Base-by-base conservation (phyloP, 2,113 vertebrate species). In the Lipophrys pholis region DNA sequence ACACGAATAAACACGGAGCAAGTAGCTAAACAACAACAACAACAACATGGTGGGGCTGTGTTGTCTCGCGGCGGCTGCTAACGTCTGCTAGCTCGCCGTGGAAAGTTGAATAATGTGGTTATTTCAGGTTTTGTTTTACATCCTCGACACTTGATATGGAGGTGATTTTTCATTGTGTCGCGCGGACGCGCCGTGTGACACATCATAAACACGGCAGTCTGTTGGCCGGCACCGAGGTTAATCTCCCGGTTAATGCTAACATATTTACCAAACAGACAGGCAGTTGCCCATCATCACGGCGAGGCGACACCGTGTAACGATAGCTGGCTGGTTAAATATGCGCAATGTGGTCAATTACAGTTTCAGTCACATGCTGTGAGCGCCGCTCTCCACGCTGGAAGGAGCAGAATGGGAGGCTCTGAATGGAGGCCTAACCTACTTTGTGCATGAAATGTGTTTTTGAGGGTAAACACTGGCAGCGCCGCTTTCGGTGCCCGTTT, bases 401-500 rank as follows among this genome's bases (percentile, higher is more conserved):
- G 3, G 30, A 48, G 70, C 48, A 55, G 58, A 56, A 21, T 35
- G 40, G 39, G 39, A 45, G 43, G 7, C 61, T 40, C 16, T 57
- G 73, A 81, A 69, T 46, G 66, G 39, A 67, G 83, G 76, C 78
- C 76, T 62, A 69, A 51, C 48, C 70, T 50, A 70, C 78, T 89
- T 78, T 82, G 71, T 72, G 81, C 73, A 63, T 85, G 65, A 86
- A 86, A 88, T 86, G 75, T 85, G 75, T 84, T 71, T 73, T 69
- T 53, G 62, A 70, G 81, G 54, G 86, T 89, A 90, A 91, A 91
- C 78, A 84, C 74, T 81, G 80, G 85, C 80, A 74, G 73, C 77
- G 75, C 60, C 48, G 66, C 58, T 59, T 60, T 61, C 59, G 67
- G 46, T 73, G 73, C 49, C 60, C 57, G 43, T 87, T 85, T 85